phyloP scores from a whole-genome alignment of 2,797 vertebrate genomes.

The Anguilla obscura region DNA sequence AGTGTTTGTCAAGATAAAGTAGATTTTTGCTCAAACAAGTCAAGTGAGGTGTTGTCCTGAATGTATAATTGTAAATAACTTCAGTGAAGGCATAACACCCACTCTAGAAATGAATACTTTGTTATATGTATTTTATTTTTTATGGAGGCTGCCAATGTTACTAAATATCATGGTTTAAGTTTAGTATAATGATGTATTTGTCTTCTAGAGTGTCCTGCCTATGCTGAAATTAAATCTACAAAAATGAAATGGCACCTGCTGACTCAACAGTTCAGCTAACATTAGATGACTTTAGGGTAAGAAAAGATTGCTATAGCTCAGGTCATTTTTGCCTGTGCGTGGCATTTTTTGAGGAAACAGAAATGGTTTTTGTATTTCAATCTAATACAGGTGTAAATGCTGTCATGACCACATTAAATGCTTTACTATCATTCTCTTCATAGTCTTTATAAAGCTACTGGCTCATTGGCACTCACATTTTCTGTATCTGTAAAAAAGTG shows the following conservation, averaged over 20 bases:
- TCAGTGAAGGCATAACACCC: not conserved
- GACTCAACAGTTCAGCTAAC: not conserved
- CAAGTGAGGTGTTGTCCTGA: not conserved
- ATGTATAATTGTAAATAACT: not conserved
- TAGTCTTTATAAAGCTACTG: constrained; percentile 11
- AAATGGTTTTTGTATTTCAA: constrained; percentile 8
- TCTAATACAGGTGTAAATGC: not conserved
- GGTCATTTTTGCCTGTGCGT: not conserved
- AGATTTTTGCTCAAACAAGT: not conserved
- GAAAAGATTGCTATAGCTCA: not conserved
- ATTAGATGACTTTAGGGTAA: not conserved
- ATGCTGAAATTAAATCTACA: not conserved
- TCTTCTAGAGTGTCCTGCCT: not conserved
- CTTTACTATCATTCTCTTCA: not conserved
- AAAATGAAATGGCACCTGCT: not conserved
- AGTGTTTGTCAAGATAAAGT: not conserved
- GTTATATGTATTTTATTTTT: not conserved
- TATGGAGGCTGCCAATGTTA: not conserved
- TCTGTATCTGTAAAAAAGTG: constrained; percentile 79
- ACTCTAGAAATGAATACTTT: not conserved
- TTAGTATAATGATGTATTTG: not conserved
- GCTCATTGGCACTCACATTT: constrained; percentile 45
- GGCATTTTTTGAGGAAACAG: constrained; percentile 9
- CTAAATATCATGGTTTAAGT: not conserved
- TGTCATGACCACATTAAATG: not conserved